Base-by-base conservation (phyloP, 2,797 vertebrate species). In the Catamblyrhynchus diadema region DNA sequence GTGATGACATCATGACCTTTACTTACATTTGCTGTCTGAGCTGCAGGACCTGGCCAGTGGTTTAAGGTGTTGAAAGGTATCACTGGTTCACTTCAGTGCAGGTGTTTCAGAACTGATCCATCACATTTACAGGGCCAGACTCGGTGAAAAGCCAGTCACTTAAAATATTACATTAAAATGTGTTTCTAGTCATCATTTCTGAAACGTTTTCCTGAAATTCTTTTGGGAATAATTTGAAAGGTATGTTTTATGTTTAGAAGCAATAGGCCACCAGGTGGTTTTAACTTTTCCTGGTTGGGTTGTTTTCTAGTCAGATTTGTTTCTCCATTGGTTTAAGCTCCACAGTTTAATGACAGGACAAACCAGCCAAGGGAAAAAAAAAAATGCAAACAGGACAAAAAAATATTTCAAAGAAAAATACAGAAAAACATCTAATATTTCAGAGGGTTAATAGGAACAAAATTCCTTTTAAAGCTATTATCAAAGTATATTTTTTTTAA, bases 1-100 rank as follows among this genome's bases (percentile, higher is more conserved):
- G 94, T 90, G 94, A 93, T 81, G 96, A 97, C 78, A 95, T 94
- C 81, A 37, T 44, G 90, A 91, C 88, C 93, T 91, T 91, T 45
- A 69, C 67, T 79, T 77, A 24, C 33, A 72, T 61, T 50, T 6
- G 8, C 28, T 80, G 69, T 39, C 72, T 53, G 82, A 50, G 84
- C 91, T 48, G 59, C 62, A 57, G 78, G 67, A 78, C 64, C 35
- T 27, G 78, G 81, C 48, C 80, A 54, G 72, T 9, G 79, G 78
- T 32, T 85, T n/a, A 39, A 86, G 60, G 67, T 67, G 59, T 35
- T 90, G 94, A 95, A 94, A 97, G 75, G 35, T 35, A 92, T 92
- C 47, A 5, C 64, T 80, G 86, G 62, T 54, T 95, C 95, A 89
- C 81, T 75, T 96, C 64, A 60, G 1, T 67, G 88, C 95, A 96